Evolutionary conservation across 2,797 vertebrate species (phyloP), one percentile per base, ranked within the genome.

Genomic region (Chlorospingus semifuscus): DNA sequence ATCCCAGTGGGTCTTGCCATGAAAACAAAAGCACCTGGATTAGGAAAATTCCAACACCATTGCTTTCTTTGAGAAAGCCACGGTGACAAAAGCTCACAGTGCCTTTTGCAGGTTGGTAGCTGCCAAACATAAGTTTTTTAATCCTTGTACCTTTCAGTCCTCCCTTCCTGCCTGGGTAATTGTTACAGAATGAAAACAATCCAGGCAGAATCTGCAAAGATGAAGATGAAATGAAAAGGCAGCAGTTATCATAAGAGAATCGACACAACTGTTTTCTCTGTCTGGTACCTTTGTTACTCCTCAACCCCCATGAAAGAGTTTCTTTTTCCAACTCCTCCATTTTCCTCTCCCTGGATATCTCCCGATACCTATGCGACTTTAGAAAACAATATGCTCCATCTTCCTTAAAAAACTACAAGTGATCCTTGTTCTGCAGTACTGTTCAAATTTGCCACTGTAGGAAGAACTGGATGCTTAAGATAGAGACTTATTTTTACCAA

Each of bases 141-240:
- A 86, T 56, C 22, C 68, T 90, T 94, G 39, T 66, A 61, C 47
- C 49, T 92, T 57, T 56, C 77, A 79, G n/a, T 49, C 49, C 65
- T 89, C 63, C 36, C 75, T 83, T 89, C 76, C 83, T 76, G 78
- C 42, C 74, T 57, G n/a, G 42, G 23, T 83, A 93, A 94, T 46
- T 89, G 81, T 69, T 90, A 55, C 50, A 89, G 68, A 93, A 85
- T 70, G 41, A 68, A 95, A 96, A 96, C 64, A 95, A 57, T 59
- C 79, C 68, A 49, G 50, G 68, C 60, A 90, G 81, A 88, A 92
- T 78, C 71, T 52, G 56, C 61, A 86, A 72, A 94, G 47, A 90
- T 76, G 74, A 93, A 95, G 83, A 64, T 34, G 65, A 96, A 92
- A 95, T 85, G 50, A 74, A 94, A 94, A 80, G 37, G 76, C 60